phyloP scores from a whole-genome alignment of 2,797 vertebrate genomes.

The Gymnoscopelus braueri region DNA sequence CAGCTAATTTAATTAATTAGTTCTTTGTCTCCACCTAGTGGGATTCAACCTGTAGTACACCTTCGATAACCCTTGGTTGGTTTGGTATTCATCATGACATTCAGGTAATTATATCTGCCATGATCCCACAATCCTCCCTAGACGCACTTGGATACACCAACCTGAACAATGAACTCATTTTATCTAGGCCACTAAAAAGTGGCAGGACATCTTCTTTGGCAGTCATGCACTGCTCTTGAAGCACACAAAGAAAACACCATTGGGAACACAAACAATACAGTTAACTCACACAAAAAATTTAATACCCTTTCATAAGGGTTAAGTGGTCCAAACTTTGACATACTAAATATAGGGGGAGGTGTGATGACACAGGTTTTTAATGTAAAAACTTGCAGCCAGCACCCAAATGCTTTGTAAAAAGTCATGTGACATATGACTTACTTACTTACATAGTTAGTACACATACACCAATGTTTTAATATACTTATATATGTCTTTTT shows the following conservation, averaged over 20 bases:
- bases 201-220: conserved; percentile 21
- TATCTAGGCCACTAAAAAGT: conserved; percentile 28
- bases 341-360: conserved; percentile 76
- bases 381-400: conserved; percentile 92
- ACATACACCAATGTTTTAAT: conserved; percentile 88
- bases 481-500: conserved; percentile 87
- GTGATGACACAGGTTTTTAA: conserved; percentile 90
- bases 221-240: conserved; percentile 25
- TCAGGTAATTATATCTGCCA: conserved; percentile 48
- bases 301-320: conserved; percentile 81
- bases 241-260: conserved; percentile 59
- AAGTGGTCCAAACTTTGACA: conserved; percentile 81
- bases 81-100: conserved; percentile 51
- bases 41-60: conserved; percentile 15
- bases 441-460: conserved; percentile 87
- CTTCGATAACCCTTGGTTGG: conserved; percentile 31
- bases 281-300: conserved; percentile 84
- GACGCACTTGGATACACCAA: background rate
- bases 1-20: conserved; percentile 14
- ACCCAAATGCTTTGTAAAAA: conserved; percentile 85
- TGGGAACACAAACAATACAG: conserved; percentile 56
- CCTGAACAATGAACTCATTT: conserved; percentile 43
- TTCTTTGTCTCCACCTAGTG: conserved; percentile 71
- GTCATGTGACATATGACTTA: conserved; percentile 86
- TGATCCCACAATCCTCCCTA: conserved; percentile 40